Evolutionary conservation across 2,888 invertebrate genomes (phyloP).

Genomic region (Amaurobius ferox): DNA sequence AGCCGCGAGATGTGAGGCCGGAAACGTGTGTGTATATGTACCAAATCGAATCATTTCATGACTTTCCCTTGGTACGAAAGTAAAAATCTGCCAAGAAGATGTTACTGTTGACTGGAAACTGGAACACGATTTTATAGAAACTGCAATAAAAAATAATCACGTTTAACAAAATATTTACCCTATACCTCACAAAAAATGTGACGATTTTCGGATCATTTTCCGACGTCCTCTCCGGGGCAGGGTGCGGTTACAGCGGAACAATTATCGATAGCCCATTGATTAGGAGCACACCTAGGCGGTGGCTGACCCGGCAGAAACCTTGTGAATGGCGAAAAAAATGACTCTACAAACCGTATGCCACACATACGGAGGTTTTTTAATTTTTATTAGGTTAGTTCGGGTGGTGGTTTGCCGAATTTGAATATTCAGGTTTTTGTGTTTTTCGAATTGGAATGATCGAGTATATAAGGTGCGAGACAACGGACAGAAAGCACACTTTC

Average conservation of each 20-base stretch:
- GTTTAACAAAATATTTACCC: too few relatives aligned
- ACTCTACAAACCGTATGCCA: slow-evolving; percentile 58
- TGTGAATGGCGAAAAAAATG: slow-evolving; percentile 15
- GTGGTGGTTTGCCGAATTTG: slow-evolving; percentile 46
- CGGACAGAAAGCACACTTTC: background rate
- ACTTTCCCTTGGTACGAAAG: too few relatives aligned
- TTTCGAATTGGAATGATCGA: background rate
- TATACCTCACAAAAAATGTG: too few relatives aligned
- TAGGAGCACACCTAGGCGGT: slow-evolving; percentile 55
- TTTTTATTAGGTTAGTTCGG: slow-evolving; percentile 62
- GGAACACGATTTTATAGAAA: too few relatives aligned
- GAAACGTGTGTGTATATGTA: too few relatives aligned
- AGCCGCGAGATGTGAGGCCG: too few relatives aligned
- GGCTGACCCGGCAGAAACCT: slow-evolving; percentile 44
- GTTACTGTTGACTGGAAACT: too few relatives aligned
- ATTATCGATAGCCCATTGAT: slow-evolving; percentile 67
- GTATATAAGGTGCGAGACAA: background rate
- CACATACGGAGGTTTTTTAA: slow-evolving; percentile 24
- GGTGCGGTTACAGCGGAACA: slow-evolving; percentile 62
- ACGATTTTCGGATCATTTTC: background rate
- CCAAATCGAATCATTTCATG: too few relatives aligned
- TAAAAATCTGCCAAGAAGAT: too few relatives aligned
- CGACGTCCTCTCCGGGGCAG: slow-evolving; percentile 27
- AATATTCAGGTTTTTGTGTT: slow-evolving; percentile 15
- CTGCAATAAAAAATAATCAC: too few relatives aligned